phyloP scores from a whole-genome alignment of 2,113 vertebrate genomes.

The Riparia riparia region DNA sequence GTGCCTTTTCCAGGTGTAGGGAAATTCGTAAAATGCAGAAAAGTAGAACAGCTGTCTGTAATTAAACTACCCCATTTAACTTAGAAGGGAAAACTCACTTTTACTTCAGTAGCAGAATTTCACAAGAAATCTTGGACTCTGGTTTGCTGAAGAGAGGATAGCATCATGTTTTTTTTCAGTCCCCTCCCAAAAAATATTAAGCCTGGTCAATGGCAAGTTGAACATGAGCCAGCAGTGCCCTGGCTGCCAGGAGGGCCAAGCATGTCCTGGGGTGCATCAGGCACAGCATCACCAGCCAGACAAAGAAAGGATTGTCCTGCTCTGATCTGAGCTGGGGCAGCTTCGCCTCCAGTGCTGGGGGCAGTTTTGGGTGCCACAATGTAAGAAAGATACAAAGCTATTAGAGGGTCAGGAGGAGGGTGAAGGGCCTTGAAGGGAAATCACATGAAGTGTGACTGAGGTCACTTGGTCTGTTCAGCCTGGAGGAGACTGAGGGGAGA shows the following conservation, averaged over 20 bases:
- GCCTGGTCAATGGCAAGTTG: no score
- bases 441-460: accelerated
- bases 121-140: neutral
- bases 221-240: accelerated
- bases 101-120: neutral
- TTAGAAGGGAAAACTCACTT: neutral
- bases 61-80: neutral
- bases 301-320: neutral
- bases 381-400: neutral
- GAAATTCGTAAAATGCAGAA: neutral
- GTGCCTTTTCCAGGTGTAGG: accelerated
- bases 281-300: accelerated
- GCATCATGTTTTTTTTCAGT: neutral
- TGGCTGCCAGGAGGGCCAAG: neutral
- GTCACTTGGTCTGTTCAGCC: neutral
- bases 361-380: accelerated
- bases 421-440: neutral
- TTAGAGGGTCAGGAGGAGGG: neutral
- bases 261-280: accelerated
- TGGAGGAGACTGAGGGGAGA: neutral
- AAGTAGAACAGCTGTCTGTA: neutral
- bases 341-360: accelerated
- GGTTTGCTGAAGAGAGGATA: neutral
- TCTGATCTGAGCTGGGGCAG: accelerated
- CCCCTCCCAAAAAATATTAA: neutral